Evolutionary conservation across 2,113 vertebrate species (phyloP).

Genomic region (Junco hyemalis): DNA sequence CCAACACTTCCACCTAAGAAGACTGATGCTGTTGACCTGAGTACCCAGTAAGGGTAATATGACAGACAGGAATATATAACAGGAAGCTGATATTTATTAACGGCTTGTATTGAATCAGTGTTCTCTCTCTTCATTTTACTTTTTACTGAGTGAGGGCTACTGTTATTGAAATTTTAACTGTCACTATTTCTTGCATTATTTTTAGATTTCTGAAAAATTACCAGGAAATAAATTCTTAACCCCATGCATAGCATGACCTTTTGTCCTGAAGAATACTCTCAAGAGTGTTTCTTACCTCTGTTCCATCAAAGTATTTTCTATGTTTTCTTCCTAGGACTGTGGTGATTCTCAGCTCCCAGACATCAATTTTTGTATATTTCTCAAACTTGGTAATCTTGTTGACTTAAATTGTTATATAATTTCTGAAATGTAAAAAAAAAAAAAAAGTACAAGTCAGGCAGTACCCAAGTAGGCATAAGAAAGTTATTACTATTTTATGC

Average conservation of each 20-base stretch:
- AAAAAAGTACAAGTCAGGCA: not conserved
- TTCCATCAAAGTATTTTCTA: not conserved
- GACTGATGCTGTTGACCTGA: not conserved
- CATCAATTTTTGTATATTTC: not conserved
- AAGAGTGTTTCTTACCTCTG: not conserved
- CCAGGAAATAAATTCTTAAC: not conserved
- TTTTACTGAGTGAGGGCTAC: not conserved
- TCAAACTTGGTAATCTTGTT: not conserved
- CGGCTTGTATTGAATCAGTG: not conserved
- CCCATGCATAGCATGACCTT: not conserved
- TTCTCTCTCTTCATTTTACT: not conserved
- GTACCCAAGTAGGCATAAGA: not conserved
- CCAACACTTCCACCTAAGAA: not conserved
- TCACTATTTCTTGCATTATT: not conserved
- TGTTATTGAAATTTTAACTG: not conserved
- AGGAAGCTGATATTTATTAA: not conserved
- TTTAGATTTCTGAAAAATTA: not conserved
- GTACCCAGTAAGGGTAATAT: not conserved
- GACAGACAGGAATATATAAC: not conserved
- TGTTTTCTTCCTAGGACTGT: not conserved
- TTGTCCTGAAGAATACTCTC: not conserved
- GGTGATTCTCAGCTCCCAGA: not conserved
- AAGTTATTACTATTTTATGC: not conserved
- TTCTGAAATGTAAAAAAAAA: not conserved
- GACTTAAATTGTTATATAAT: not conserved